phyloP scores from a whole-genome alignment of 1,140 invertebrate species.

The Euwallacea fornicatus region DNA sequence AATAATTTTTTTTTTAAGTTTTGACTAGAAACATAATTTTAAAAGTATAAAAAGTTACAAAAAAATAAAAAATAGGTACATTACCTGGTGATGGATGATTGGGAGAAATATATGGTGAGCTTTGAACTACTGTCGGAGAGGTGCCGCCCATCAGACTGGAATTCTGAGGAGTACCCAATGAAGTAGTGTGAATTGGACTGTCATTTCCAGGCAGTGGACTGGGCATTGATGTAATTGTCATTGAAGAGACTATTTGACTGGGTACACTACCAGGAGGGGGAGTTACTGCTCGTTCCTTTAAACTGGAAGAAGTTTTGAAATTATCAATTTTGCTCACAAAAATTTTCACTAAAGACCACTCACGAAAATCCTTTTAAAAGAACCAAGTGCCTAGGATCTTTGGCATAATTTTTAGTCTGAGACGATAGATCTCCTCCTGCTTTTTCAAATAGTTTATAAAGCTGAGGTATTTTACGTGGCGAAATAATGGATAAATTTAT shows the following conservation, averaged over 20 bases:
- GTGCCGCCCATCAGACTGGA: slow-evolving; percentile 46
- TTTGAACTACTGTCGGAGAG: slow-evolving; percentile 43
- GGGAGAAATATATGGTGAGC: slow-evolving; percentile 45
- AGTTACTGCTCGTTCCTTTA: slow-evolving; percentile 81
- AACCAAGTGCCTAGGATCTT: slow-evolving; percentile 83
- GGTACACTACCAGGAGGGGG: slow-evolving; percentile 59
- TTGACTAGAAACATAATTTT: too few relatives aligned
- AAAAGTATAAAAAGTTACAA: too few relatives aligned
- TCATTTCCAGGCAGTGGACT: slow-evolving; percentile 63
- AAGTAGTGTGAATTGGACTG: slow-evolving; percentile 55
- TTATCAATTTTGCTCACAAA: neutral
- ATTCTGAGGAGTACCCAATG: slow-evolving; percentile 35
- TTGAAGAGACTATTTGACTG: slow-evolving; percentile 42
- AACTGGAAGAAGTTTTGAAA: slow-evolving; percentile 54
- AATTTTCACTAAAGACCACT: neutral
- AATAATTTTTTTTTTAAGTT: too few relatives aligned
- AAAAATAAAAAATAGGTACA: neutral
- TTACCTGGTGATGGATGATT: slow-evolving; percentile 33
- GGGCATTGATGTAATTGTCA: slow-evolving; percentile 54
- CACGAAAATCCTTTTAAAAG: slow-evolving; percentile 73
- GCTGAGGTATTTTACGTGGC: slow-evolving; percentile 80
- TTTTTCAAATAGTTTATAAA: slow-evolving; percentile 79
- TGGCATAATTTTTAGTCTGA: slow-evolving; percentile 87
- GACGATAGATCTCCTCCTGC: slow-evolving; percentile 81
- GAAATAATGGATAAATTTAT: slow-evolving; percentile 87